Conservation (phyloP, 2,888 invertebrate species). For the Amiota mariae region DNA sequence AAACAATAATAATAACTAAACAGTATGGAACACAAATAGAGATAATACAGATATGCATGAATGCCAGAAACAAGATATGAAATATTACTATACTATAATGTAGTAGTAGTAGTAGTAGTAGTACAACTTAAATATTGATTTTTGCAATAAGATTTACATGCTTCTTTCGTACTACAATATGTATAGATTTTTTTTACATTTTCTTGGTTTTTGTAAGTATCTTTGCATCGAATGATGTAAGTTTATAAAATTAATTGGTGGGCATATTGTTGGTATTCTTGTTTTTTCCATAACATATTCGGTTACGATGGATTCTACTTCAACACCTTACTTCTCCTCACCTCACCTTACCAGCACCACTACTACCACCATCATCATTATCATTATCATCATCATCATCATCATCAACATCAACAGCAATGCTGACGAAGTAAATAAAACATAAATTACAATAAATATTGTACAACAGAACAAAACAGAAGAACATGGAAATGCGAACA, state of each 20-base stretch:
- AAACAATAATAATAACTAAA: slow-evolving; percentile 18
- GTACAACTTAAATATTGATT: background rate
- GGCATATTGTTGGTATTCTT: background rate
- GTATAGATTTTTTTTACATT: background rate
- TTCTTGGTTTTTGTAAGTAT: slow-evolving; percentile 12
- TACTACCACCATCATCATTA: too few species aligned
- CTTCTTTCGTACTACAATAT: too few species aligned
- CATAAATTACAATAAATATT: slow-evolving; percentile 27
- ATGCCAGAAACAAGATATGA: background rate
- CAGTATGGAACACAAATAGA: background rate
- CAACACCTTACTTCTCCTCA: background rate
- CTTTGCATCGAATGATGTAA: background rate
- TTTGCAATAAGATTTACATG: background rate
- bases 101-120: too few species aligned
- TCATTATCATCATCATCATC: background rate
- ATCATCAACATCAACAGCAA: background rate
- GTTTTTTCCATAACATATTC: background rate
- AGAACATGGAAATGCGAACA: slow-evolving; percentile 4
- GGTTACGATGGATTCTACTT: background rate
- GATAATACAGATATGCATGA: background rate
- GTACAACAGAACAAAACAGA: background rate
- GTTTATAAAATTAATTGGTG: background rate
- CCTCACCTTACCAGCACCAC: too few species aligned
- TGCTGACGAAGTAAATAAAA: slow-evolving; percentile 27
- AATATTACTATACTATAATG: background rate